Conservation (phyloP, 2,113 vertebrate species). For the Tamias sibiricus region DNA sequence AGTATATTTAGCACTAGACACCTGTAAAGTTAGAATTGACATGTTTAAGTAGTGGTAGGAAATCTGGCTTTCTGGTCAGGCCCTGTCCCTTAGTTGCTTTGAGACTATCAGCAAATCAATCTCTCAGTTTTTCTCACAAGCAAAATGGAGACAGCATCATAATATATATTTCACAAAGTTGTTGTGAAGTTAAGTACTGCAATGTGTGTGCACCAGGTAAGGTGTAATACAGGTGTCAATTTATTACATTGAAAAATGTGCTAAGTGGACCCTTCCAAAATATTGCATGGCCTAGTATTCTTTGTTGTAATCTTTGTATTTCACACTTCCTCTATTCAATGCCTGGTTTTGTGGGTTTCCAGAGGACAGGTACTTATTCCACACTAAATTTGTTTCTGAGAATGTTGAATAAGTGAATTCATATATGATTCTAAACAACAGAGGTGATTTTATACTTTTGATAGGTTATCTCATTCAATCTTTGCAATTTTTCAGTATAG, state of each 20-base stretch:
- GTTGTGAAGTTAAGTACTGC: neutral
- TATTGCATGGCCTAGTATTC: neutral
- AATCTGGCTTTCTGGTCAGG: neutral
- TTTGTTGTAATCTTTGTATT: neutral
- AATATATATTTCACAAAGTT: too few relatives aligned
- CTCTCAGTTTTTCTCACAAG: neutral
- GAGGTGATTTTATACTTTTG: neutral
- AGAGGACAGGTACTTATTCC: neutral
- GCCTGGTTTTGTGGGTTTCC: neutral
- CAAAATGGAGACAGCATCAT: too few relatives aligned
- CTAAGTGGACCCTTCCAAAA: neutral
- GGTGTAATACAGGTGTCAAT: neutral
- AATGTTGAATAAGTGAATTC: neutral
- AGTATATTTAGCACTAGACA: neutral
- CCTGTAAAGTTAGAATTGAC: neutral
- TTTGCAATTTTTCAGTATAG: neutral
- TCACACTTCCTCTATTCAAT: neutral
- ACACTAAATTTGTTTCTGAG: neutral
- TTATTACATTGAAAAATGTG: neutral
- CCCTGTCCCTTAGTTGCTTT: neutral
- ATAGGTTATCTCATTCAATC: neutral
- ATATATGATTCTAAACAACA: neutral
- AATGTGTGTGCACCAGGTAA: neutral
- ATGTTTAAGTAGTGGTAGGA: neutral
- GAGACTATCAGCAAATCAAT: neutral